Evolutionary conservation across 2,888 invertebrate species (phyloP), one percentile per base, ranked within the genome.

Genomic region (Caenorhabditis japonica): DNA sequence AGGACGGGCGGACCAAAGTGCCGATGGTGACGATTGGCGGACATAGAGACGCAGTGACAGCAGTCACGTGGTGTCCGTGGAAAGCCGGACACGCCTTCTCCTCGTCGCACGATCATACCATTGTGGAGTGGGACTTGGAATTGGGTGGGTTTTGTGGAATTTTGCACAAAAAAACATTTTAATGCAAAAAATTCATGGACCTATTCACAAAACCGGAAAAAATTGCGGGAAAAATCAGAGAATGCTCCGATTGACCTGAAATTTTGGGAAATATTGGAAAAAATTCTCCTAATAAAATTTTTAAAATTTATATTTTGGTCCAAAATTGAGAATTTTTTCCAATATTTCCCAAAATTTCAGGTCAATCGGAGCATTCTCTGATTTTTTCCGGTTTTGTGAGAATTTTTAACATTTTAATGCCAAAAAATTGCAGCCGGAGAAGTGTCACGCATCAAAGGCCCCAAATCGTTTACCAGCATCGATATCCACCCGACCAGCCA

Each of bases 21-120:
- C 95, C 97, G 0, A 88, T 93, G 79, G 90, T 93, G 86, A 95
- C 96, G 1, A 89, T 97, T 75, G 93, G 93, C 88, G 96, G 96
- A 0, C 97, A 99, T 88, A 92, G 93, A 75, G 97, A 97, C 89
- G 93, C 93, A 13, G 92, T 99, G 8, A 83, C 82, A 1, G 92
- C 92, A 0, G 91, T 93, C 0, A 91, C 92, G 59, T 99, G 97
- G 96, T 91, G 93, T 83, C 92, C 93, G 81, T 90, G 90, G 62
- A 90, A 91, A 77, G 23, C 60, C 4, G 44, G 72, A 8, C 93
- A 93, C 75, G 90, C 96, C 2, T 91, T 94, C 8, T 94, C 95
- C 0, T 92, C 93, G 56, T 94, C 96, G 0, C 95, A 95, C 95
- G 97, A 99, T 90, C 96, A 97, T 88, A 93, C 95, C 0, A 90